phyloP scores from a whole-genome alignment of 2,888 invertebrate genomes.

The Drosophila birchii region DNA sequence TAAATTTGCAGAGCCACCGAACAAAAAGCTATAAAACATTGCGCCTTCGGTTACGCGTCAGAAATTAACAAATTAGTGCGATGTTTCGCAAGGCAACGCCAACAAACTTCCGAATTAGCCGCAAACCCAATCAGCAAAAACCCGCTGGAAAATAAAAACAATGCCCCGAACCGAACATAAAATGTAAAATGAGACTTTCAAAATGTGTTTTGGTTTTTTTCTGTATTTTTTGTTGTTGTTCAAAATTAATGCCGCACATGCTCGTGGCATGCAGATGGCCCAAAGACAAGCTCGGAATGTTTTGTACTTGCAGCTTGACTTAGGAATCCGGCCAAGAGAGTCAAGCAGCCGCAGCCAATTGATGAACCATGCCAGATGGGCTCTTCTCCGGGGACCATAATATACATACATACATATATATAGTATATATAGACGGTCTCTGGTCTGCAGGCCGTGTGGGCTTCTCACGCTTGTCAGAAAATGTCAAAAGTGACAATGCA shows the following conservation, averaged over 20 bases:
- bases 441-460: conserved; percentile 24
- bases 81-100: conserved; percentile 74
- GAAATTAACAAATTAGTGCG: conserved; percentile 78
- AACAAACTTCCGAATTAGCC: conserved; percentile 70
- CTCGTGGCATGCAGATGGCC: conserved; percentile 63
- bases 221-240: not conserved
- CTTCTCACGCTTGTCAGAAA: conserved; percentile 81
- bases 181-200: conserved; percentile 48
- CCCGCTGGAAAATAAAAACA: conserved; percentile 17
- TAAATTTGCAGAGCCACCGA: conserved; percentile 50
- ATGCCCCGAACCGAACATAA: conserved; percentile 16
- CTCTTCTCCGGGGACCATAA: conserved; percentile 30
- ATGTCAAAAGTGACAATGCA: conserved; percentile 76
- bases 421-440: not conserved
- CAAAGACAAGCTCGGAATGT: conserved; percentile 26
- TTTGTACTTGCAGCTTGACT: conserved; percentile 26
- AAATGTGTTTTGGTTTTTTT: conserved; percentile 47
- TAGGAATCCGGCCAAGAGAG: conserved; percentile 24
- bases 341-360: conserved; percentile 56
- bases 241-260: conserved; percentile 67
- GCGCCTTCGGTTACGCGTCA: conserved; percentile 70
- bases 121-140: conserved; percentile 38
- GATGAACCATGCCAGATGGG: conserved; percentile 60
- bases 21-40: conserved; percentile 61
- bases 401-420: not conserved